A percentile compares a stretch with the other conserved stretches of the same genome.
These are phyloP conservation scores for Eupristina koningsbergeri DNA, from an alignment of 1,140 invertebrate species.

Conservation along the genomic window DNA sequence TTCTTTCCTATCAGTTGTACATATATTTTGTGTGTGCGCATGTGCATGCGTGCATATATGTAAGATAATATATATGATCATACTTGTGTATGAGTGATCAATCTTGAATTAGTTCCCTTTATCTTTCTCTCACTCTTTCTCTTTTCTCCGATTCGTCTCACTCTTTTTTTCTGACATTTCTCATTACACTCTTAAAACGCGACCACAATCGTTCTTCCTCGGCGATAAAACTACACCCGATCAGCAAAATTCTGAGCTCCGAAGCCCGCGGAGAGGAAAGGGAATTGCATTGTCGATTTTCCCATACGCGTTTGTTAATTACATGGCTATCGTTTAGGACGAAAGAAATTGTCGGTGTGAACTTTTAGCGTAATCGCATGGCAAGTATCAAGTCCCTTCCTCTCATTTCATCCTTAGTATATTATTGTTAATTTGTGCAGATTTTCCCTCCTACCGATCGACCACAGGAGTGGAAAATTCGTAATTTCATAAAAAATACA, in stretches of 20 bases:
- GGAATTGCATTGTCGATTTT: conserved; percentile 47
- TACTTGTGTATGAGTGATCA: conserved; percentile 13
- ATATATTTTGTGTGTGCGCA: too few species aligned
- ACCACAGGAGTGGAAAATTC: too few species aligned
- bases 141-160: not conserved
- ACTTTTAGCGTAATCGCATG: conserved; percentile 23
- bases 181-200: conserved; percentile 49
- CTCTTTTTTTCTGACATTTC: conserved; percentile 41
- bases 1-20: conserved; percentile 61
- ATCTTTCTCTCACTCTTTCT: conserved; percentile 9
- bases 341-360: conserved; percentile 23
- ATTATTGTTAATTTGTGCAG: not conserved
- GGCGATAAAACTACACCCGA: conserved; percentile 43
- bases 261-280: not conserved
- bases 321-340: conserved; percentile 37
- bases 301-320: conserved; percentile 45
- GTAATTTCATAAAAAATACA: too few species aligned
- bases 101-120: conserved; percentile 15
- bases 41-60: not conserved
- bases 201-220: conserved; percentile 38
- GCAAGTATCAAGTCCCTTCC: conserved; percentile 8
- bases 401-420: not conserved
- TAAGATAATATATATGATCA: not conserved
- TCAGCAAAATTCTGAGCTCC: not conserved
- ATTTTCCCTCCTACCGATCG: too few species aligned